Evolutionary conservation across 2,113 vertebrate species (phyloP).

Genomic region (Urocynchramus pylzowi): DNA sequence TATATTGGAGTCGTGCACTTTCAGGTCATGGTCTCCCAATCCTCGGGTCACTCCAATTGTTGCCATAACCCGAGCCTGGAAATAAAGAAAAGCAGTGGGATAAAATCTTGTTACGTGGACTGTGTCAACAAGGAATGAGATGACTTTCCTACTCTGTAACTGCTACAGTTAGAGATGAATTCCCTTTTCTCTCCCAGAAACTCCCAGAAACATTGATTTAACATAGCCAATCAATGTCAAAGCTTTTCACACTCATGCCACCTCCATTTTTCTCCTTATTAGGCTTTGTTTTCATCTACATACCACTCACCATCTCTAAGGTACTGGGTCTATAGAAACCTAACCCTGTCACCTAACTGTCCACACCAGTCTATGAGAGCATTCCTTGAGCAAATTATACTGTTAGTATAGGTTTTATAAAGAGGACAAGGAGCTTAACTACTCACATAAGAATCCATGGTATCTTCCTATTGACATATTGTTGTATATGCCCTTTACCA

Average conservation of each 20-base stretch:
- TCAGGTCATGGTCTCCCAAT: slow-evolving; percentile 94
- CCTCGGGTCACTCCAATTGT: slow-evolving; percentile 97
- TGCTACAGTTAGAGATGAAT: neutral
- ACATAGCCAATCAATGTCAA: neutral
- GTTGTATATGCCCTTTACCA: neutral
- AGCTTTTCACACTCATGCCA: neutral
- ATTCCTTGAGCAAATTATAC: neutral
- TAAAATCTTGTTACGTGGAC: neutral
- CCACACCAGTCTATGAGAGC: neutral
- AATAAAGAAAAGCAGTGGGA: slow-evolving; percentile 1
- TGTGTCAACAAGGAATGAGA: neutral
- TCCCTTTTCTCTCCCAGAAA: neutral
- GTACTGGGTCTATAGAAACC: neutral
- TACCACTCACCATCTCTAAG: neutral
- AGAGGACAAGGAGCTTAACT: neutral
- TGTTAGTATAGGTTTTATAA: neutral
- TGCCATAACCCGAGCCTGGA: slow-evolving; percentile 93
- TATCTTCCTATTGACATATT: neutral
- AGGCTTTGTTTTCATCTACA: neutral
- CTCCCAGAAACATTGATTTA: neutral
- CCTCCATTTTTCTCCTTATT: neutral
- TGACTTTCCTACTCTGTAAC: neutral
- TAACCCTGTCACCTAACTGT: neutral
- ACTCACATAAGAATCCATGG: neutral
- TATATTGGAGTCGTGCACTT: slow-evolving; percentile 97